A percentile compares a stretch with the other conserved stretches of the same genome.
Evolutionary conservation across 2,888 invertebrate genomes (phyloP).

Genomic region (Mythimna loreyi): DNA sequence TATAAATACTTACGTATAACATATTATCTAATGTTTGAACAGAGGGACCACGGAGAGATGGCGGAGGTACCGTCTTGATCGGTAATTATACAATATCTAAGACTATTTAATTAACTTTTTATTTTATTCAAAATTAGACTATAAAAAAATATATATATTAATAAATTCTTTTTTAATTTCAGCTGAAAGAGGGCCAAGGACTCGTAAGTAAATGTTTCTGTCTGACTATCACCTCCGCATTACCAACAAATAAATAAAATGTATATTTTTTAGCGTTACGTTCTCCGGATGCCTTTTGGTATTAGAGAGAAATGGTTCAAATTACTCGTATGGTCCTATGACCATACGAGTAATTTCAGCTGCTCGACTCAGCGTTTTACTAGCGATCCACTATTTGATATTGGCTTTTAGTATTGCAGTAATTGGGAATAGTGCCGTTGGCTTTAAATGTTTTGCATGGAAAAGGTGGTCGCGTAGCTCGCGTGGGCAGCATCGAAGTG

Average conservation of each 20-base stretch:
- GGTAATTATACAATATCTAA: conserved; percentile 67
- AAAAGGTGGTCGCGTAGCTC: conserved; percentile 19
- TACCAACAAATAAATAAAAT: no score
- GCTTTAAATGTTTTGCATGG: neutral
- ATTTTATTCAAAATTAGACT: no score
- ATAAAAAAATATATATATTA: no score
- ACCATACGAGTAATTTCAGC: no score
- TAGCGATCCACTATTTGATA: no score
- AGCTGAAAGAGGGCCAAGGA: conserved; percentile 75
- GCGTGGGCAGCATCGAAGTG: conserved; percentile 79
- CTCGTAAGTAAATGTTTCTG: conserved; percentile 60
- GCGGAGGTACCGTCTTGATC: conserved; percentile 69
- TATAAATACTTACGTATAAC: neutral
- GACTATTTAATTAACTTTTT: neutral
- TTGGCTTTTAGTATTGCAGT: no score
- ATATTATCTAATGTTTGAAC: conserved; percentile 7
- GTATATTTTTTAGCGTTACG: no score
- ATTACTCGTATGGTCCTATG: no score
- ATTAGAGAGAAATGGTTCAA: no score
- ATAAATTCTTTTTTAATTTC: conserved; percentile 55
- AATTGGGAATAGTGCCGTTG: neutral
- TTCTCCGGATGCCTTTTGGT: no score
- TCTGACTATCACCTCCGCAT: no score
- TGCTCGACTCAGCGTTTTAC: no score
- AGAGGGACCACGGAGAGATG: conserved; percentile 38